These are phyloP conservation scores for Clamator glandarius DNA, from an alignment of 2,797 vertebrate genomes.

Conservation along the genomic window DNA sequence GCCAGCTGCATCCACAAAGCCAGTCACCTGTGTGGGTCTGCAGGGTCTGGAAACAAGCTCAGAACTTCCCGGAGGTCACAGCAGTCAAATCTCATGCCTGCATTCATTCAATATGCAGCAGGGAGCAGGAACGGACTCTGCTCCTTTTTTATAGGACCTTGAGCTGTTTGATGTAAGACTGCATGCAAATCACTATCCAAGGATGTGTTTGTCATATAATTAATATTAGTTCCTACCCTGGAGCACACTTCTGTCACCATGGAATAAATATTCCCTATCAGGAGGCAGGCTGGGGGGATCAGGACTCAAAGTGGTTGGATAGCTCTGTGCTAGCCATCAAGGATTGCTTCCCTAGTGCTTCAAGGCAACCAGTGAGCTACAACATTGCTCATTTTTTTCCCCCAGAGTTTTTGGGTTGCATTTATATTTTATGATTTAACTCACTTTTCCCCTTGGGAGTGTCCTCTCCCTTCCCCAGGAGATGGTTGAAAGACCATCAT, in stretches of 20 bases:
- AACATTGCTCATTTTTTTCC: background rate
- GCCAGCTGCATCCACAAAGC: background rate
- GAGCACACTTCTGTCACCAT: constrained; percentile 20
- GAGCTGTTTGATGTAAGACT: constrained; percentile 42
- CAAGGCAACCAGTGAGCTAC: background rate
- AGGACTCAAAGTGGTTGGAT: background rate
- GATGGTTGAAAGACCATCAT: fast-evolving
- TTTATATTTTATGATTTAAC: background rate
- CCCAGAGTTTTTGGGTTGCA: background rate
- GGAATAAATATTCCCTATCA: constrained; percentile 44
- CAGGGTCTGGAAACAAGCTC: background rate
- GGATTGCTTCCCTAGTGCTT: background rate
- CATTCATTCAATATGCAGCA: constrained; percentile 40
- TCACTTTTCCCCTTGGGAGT: background rate
- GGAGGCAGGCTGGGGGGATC: background rate
- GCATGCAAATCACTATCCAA: constrained; percentile 52
- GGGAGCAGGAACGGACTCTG: background rate
- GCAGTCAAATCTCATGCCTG: background rate
- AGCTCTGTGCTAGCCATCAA: background rate
- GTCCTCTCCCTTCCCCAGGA: background rate
- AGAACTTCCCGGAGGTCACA: constrained; percentile 39
- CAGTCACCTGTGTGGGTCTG: background rate
- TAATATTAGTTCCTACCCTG: constrained; percentile 51
- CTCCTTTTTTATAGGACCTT: constrained; percentile 38
- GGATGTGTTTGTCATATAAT: constrained; percentile 64